Percentiles rank a stretch among this genome's conserved stretches.
Evolutionary conservation across 2,797 vertebrate species (phyloP).

Genomic region (Cercopithecus mitis): DNA sequence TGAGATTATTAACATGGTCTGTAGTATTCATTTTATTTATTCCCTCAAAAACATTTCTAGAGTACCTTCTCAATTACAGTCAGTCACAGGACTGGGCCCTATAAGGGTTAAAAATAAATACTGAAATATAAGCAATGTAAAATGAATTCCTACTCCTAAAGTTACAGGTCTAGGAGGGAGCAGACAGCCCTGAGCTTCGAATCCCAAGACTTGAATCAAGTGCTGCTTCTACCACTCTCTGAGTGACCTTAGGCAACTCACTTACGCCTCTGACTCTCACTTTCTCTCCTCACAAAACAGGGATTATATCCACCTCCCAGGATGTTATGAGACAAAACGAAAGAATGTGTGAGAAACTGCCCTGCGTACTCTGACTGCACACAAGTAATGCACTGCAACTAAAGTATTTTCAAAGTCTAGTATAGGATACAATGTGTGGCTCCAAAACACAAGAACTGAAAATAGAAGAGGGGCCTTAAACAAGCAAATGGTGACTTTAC

Average conservation of each 20-base stretch:
- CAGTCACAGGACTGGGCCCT: not conserved
- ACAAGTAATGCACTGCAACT: not conserved
- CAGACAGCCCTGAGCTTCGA: not conserved
- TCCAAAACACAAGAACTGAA: not conserved
- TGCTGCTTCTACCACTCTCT: not conserved
- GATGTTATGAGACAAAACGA: not conserved
- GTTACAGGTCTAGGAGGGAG: not conserved
- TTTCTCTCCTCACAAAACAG: not conserved
- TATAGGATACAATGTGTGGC: not conserved
- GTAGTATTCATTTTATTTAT: not conserved
- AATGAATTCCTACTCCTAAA: not conserved
- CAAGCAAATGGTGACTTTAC: not conserved
- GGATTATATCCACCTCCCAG: not conserved
- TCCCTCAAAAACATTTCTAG: not conserved
- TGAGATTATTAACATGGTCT: not conserved
- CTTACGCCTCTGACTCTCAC: not conserved
- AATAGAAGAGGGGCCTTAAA: not conserved
- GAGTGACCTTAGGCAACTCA: not conserved
- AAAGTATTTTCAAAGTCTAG: not conserved
- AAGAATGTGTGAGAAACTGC: not conserved
- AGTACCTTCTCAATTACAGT: not conserved
- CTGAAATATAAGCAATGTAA: constrained; percentile 11
- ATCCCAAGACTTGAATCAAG: not conserved
- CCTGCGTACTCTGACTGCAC: not conserved
- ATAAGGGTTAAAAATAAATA: not conserved